Conservation (phyloP, 2,797 vertebrate species). For the Protonibea diacanthus region DNA sequence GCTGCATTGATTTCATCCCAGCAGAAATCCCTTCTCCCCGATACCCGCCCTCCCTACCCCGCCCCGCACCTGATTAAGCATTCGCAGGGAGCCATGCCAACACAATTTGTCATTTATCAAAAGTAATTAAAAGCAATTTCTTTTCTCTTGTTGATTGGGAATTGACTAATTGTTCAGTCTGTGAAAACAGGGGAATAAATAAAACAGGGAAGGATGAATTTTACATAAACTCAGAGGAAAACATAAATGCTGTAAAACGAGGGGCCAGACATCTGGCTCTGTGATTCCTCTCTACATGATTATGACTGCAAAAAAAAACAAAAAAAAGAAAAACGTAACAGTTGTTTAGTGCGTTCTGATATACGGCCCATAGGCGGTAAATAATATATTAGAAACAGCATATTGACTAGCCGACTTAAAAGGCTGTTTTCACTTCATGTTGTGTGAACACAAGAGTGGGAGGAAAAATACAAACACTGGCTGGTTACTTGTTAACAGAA, state of each 20-base stretch:
- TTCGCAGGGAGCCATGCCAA: conserved; percentile 76
- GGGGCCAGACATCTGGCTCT: conserved; percentile 82
- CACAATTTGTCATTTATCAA: conserved; percentile 88
- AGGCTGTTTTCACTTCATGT: conserved; percentile 72
- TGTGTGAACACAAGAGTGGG: conserved; percentile 63
- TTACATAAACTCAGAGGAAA: conserved; percentile 81
- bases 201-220: conserved; percentile 81
- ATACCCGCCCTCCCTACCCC: conserved; percentile 60
- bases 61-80: conserved; percentile 78
- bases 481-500: conserved; percentile 69
- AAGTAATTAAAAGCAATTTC: conserved; percentile 89
- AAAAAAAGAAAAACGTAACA: conserved; percentile 60
- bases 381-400: conserved; percentile 82
- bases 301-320: conserved; percentile 63
- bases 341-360: conserved; percentile 78
- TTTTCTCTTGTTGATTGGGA: conserved; percentile 85
- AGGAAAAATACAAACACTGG: conserved; percentile 66
- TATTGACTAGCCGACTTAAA: conserved; percentile 78
- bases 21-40: conserved; percentile 69
- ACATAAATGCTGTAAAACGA: conserved; percentile 78
- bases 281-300: conserved; percentile 79
- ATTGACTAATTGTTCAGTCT: conserved; percentile 84
- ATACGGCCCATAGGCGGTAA: conserved; percentile 75
- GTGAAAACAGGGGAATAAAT: conserved; percentile 79
- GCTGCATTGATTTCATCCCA: conserved; percentile 83